Evolutionary conservation across 2,113 vertebrate species (phyloP), one percentile per base, ranked within the genome.

Genomic region (Mellivora capensis): DNA sequence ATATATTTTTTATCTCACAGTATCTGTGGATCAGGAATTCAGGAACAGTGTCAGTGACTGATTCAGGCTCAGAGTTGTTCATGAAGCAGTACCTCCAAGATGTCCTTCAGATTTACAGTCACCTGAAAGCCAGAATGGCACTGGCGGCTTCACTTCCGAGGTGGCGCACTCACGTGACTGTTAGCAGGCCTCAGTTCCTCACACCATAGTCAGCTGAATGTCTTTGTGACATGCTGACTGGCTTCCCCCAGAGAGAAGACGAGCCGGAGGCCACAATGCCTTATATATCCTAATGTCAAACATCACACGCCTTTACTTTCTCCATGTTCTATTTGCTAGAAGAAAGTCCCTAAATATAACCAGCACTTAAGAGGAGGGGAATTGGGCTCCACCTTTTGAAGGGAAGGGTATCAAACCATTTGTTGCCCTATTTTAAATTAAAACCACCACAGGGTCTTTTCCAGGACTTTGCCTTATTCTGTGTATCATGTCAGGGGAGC

Each of bases 151-250:
- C 5, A 7, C 18, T 82, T 31, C 25, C 52, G 52, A 54, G 49
- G 85, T 34, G 12, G 11, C 1, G 9, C 11, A 62, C 10, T 49
- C 49, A 34, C 1, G 7, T 0, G 11, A 4, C 21, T 84, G 0
- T 21, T 9, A 27, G 7, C 8, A 8, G 4, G 5, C 23, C 37
- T 37, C 42, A 20, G 3, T 29, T 82, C 25, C 52, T 83, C 17
- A 18, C 4, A 87, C 62, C 15, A 1, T 15, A 39, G 9, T 57
- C 3, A 5, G 21, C 25, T 87, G 64, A 77, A 42, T 4, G 1
- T 54, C n/a, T 90, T 77, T 39, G 15, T 61, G 49, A 52, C 12
- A 4, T 21, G 7, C 42, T 5, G 64, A 12, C 44, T 49, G 7
- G 12, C 9, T 31, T 82, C 15, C 47, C 42, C 31, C 15, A 37